Conservation (phyloP, 2,113 vertebrate species). For the Oenanthe melanoleuca region DNA sequence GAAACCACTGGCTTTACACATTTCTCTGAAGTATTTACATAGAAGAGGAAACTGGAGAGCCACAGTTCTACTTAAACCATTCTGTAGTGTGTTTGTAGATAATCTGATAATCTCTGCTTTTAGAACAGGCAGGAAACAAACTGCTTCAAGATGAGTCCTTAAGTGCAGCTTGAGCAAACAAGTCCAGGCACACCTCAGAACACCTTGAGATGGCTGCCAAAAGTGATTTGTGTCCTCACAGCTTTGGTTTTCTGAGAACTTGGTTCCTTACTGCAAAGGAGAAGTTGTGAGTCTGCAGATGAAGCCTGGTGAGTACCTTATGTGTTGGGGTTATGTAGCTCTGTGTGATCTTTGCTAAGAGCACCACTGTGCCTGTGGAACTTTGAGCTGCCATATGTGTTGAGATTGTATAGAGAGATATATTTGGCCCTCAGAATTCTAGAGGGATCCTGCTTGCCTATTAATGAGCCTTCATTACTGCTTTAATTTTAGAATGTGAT, state of each 20-base stretch:
- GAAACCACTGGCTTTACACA: not conserved
- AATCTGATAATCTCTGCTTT: not conserved
- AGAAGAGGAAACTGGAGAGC: not conserved
- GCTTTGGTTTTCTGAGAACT: not conserved
- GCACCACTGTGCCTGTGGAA: not conserved
- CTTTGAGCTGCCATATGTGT: not conserved
- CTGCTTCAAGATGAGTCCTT: not conserved
- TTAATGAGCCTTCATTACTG: slow-evolving; percentile 26
- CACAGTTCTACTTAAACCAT: not conserved
- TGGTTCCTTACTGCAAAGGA: not conserved
- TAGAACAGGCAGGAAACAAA: not conserved
- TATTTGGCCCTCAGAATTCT: not conserved
- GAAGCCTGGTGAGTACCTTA: not conserved
- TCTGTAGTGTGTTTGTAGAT: not conserved
- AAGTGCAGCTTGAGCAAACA: not conserved
- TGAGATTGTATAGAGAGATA: not conserved
- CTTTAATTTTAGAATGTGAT: slow-evolving; percentile 17
- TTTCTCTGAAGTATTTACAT: not conserved
- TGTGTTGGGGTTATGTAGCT: fast-evolving
- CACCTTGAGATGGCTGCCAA: not conserved
- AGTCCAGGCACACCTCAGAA: not conserved
- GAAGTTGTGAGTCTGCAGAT: not conserved
- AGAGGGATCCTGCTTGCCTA: not conserved
- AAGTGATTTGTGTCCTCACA: not conserved
- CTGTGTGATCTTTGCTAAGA: not conserved